Percentiles rank a stretch among this genome's conserved stretches.
Evolutionary conservation across 2,888 invertebrate species (phyloP).

Genomic region (Pristionchus mayeri): DNA sequence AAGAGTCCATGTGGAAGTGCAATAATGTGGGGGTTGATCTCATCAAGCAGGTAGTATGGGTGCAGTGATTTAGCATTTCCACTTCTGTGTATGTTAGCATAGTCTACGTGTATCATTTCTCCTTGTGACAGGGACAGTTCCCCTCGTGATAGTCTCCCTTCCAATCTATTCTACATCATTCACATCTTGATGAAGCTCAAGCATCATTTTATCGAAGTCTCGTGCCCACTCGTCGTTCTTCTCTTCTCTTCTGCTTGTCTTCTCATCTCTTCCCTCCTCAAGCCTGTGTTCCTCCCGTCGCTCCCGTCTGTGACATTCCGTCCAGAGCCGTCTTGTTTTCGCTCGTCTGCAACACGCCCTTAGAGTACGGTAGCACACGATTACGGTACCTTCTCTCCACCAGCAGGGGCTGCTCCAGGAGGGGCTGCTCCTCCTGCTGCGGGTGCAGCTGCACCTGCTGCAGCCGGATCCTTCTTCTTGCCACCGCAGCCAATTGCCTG

Average conservation of each 20-base stretch:
- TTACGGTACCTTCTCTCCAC: neutral
- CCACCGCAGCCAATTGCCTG: neutral
- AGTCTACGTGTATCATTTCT: too few species aligned
- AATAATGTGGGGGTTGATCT: too few species aligned
- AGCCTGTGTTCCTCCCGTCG: neutral
- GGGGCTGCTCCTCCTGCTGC: neutral
- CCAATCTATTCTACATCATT: too few species aligned
- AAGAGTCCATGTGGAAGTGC: too few species aligned
- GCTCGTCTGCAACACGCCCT: neutral
- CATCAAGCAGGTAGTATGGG: too few species aligned
- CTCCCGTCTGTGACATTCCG: conserved; percentile 15
- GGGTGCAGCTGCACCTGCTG: neutral
- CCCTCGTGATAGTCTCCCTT: too few species aligned
- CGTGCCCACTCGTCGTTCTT: neutral
- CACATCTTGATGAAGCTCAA: neutral
- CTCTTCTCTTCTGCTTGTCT: neutral
- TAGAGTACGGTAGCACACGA: neutral
- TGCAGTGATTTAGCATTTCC: too few species aligned
- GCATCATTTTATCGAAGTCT: conserved; percentile 31
- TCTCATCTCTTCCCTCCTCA: neutral
- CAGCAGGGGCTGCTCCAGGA: neutral
- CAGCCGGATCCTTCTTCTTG: neutral
- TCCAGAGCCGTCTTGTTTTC: conserved; percentile 19
- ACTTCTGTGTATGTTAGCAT: too few species aligned
- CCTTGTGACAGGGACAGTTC: too few species aligned